Evolutionary conservation across 1,140 invertebrate genomes (phyloP).

Genomic region (Lordiphosa collinella): DNA sequence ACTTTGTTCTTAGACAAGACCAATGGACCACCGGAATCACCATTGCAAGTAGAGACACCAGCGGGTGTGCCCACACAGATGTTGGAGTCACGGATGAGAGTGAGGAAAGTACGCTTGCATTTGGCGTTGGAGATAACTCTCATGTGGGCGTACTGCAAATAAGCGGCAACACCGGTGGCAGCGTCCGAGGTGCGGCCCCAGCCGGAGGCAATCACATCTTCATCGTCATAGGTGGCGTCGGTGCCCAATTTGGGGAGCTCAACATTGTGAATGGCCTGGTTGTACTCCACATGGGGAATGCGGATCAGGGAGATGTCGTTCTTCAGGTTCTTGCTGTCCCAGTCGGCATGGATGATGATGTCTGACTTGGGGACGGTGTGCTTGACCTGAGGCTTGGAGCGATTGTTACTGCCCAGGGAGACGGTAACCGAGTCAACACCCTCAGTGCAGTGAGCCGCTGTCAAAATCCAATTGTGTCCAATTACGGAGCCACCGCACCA

Average conservation of each 20-base stretch:
- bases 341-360: constrained; percentile 79
- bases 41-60: constrained; percentile 69
- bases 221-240: constrained; percentile 32
- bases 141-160: constrained; percentile 55
- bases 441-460: constrained; percentile 82
- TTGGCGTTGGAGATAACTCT: constrained; percentile 44
- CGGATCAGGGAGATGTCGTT: constrained; percentile 81
- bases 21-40: constrained; percentile 81
- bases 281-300: constrained; percentile 63
- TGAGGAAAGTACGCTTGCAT: constrained; percentile 37
- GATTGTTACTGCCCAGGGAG: constrained; percentile 44
- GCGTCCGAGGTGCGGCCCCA: constrained; percentile 74
- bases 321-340: constrained; percentile 75
- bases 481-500: constrained; percentile 82
- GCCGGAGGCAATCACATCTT: constrained; percentile 59
- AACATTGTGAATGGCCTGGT: constrained; percentile 40
- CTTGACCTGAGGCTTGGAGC: constrained; percentile 56
- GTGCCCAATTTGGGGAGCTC: constrained; percentile 36
- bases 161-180: constrained; percentile 51
- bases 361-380: constrained; percentile 39
- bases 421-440: constrained; percentile 59
- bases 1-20: constrained; percentile 41
- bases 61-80: constrained; percentile 55
- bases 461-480: constrained; percentile 81
- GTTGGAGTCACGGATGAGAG: constrained; percentile 44